Base-by-base conservation (phyloP, 2,797 vertebrate genomes). In the Tangara arthus region DNA sequence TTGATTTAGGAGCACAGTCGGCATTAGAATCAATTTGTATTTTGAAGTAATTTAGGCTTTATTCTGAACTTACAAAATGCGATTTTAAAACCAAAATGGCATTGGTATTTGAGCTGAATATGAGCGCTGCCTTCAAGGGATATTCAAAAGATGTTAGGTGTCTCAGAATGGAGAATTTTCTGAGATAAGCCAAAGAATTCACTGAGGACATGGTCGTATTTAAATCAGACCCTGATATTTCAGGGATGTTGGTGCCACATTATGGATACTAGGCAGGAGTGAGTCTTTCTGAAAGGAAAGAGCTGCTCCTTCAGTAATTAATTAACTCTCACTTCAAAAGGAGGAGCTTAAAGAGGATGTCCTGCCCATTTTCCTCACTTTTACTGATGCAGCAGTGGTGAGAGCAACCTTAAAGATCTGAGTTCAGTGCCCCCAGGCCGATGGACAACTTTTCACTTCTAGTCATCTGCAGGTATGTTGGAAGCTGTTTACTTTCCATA, bases 1-100 rank as follows among this genome's bases (percentile, higher is more conserved):
- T 88, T 82, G 34, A 72, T 86, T 89, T 93, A 50, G 34, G 27
- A 83, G 24, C 34, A 59, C 7, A 42, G n/a, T 28, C 44, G 66
- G 22, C 30, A 52, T 94, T 89, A 92, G 56, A 76, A 93, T 53
- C 9, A 78, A n/a, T 75, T 89, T 68, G 46, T 76, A 59, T 90
- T 90, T 92, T 55, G 20, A 86, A 88, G 50, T 78, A 81, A 76
- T 86, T 88, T 88, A 88, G 35, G 47, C 50, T 85, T 93, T 73
- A 77, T 41, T 87, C 30, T 86, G 35, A 88, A 85, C 28, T 23
- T 88, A 61, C 5, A 41, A 87, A 91, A 82, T 71, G 6, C 16
- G 26, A 13, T 42, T 91, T 89, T 75, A 56, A 87, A 92, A 78
- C 20, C 12, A 83, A 87, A 91, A 77, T 75, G 18, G 3, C n/a